These are phyloP conservation scores for Artibeus lituratus DNA, from an alignment of 2,797 vertebrate genomes.

Conservation along the genomic window DNA sequence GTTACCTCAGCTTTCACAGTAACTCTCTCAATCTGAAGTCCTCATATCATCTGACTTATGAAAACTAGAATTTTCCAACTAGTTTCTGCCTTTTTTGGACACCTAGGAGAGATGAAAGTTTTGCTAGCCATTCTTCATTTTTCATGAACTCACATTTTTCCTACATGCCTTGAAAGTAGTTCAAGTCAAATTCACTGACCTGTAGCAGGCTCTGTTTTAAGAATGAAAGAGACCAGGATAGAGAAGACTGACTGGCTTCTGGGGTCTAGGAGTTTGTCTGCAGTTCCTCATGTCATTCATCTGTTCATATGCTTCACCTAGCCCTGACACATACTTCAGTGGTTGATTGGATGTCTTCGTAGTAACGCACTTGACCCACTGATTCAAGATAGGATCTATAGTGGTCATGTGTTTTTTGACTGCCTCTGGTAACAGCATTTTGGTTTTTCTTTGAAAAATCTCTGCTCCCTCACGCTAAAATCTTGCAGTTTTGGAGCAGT, in stretches of 20 bases:
- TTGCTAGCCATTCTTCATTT: neutral
- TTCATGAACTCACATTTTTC: neutral
- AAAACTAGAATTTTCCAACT: slow-evolving; percentile 17
- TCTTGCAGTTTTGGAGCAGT: neutral
- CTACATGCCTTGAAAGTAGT: neutral
- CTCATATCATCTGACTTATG: neutral
- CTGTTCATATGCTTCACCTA: neutral
- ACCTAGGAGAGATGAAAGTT: neutral
- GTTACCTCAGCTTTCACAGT: neutral
- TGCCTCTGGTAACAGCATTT: neutral
- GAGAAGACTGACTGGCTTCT: neutral
- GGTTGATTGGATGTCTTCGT: neutral
- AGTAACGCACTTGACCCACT: neutral
- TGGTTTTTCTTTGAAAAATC: neutral
- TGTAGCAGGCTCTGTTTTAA: neutral
- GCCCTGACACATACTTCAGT: neutral
- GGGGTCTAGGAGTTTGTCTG: neutral
- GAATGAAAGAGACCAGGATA: neutral
- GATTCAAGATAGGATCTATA: neutral
- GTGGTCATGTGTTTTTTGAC: neutral
- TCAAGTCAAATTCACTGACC: neutral
- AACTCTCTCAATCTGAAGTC: neutral
- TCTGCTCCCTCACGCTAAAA: neutral
- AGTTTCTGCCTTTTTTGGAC: neutral
- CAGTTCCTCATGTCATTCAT: neutral